These are phyloP conservation scores for Ichneumoninae sp. DNA, from an alignment of 2,888 invertebrate species.

Conservation along the genomic window DNA sequence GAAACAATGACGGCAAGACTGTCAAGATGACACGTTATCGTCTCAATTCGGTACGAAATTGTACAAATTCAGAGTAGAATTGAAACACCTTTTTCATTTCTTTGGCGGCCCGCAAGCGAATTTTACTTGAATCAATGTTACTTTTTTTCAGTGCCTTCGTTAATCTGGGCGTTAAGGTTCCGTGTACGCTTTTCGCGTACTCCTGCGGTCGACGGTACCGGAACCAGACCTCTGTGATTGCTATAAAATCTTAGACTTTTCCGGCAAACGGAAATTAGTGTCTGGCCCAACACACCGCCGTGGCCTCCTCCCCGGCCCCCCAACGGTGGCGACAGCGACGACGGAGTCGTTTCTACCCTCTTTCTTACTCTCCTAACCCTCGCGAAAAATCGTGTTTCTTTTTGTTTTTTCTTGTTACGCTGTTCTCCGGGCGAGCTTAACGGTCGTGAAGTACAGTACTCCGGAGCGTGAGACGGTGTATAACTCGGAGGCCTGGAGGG, in stretches of 20 bases:
- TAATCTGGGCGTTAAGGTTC: not conserved
- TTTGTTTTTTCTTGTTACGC: slow-evolving; percentile 20
- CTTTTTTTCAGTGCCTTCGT: not conserved
- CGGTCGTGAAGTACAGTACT: slow-evolving; percentile 62
- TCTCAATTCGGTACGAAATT: no score
- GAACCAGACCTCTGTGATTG: slow-evolving; percentile 47
- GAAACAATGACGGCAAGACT: no score
- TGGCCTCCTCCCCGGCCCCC: slow-evolving; percentile 9
- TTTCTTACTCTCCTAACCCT: slow-evolving; percentile 41
- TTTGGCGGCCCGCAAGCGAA: no score
- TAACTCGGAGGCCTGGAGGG: slow-evolving; percentile 55
- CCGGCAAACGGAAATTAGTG: slow-evolving; percentile 62
- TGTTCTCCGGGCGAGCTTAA: slow-evolving; percentile 27
- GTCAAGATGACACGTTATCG: no score
- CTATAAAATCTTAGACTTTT: slow-evolving; percentile 63
- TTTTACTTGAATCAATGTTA: no score
- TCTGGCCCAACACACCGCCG: slow-evolving; percentile 59
- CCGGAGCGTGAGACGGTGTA: slow-evolving; percentile 35
- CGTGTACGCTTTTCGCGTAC: not conserved
- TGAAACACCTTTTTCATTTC: no score
- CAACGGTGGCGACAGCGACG: slow-evolving; percentile 24
- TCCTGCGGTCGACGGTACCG: slow-evolving; percentile 6
- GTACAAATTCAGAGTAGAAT: no score
- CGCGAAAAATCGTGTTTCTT: slow-evolving; percentile 39
- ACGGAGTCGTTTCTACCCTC: slow-evolving; percentile 46